Evolutionary conservation across 2,888 invertebrate species (phyloP).

Genomic region (Poecilus cupreus): DNA sequence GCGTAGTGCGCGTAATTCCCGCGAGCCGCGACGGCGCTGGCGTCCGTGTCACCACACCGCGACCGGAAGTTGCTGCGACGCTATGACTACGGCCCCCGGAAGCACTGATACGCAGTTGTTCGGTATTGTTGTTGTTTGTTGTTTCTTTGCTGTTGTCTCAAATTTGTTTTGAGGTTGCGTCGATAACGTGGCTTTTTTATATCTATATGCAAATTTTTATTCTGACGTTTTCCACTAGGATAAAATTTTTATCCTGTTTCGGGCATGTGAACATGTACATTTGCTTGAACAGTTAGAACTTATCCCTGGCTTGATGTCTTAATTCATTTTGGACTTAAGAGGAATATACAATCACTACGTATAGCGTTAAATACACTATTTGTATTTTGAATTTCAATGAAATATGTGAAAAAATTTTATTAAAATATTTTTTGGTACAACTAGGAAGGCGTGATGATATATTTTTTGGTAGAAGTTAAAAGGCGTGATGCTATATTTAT

Average conservation of each 20-base stretch:
- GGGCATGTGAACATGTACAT: background rate
- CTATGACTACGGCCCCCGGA: background rate
- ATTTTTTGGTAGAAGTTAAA: no score
- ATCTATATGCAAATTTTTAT: conserved; percentile 55
- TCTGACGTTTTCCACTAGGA: background rate
- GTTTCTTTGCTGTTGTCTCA: conserved; percentile 46
- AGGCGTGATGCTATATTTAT: no score
- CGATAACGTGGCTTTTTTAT: conserved; percentile 52
- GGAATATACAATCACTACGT: no score
- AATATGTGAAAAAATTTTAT: no score
- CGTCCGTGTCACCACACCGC: background rate
- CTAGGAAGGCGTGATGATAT: no score
- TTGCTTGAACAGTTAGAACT: background rate
- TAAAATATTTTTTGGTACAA: no score
- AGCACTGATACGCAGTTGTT: conserved; percentile 27
- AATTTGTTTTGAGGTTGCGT: conserved; percentile 47
- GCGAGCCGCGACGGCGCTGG: conserved; percentile 2
- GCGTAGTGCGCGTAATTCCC: conserved; percentile 46
- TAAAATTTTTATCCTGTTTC: conserved; percentile 7
- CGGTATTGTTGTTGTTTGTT: conserved; percentile 52
- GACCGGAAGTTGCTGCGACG: conserved; percentile 17
- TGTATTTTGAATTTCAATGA: no score
- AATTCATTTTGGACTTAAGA: background rate
- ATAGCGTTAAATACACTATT: no score
- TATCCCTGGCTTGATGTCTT: background rate